A percentile compares a stretch with the other conserved stretches of the same genome.
Conservation (phyloP, 2,113 vertebrate species). For the Terrapene triunguis region DNA sequence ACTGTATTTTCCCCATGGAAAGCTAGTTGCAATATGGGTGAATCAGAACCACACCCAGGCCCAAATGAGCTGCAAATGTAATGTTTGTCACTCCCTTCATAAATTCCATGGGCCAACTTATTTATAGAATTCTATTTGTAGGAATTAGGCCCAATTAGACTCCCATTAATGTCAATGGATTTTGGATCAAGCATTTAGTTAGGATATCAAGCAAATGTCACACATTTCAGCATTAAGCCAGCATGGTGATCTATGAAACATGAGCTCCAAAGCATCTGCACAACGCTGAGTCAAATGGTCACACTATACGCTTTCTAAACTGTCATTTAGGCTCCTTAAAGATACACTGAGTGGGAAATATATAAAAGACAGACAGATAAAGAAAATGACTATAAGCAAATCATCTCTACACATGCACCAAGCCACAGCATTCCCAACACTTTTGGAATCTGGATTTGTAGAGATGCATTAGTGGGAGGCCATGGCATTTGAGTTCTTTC, state of each 20-base stretch:
- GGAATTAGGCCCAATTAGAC: neutral
- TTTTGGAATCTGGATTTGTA: conserved; percentile 35
- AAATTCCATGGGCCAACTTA: conserved; percentile 54
- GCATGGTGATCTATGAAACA: conserved; percentile 76
- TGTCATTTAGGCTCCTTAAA: conserved; percentile 69
- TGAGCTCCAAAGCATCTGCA: conserved; percentile 72
- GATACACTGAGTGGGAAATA: conserved; percentile 38
- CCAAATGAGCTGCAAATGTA: conserved; percentile 17
- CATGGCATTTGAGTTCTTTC: neutral
- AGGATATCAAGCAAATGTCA: conserved; percentile 75
- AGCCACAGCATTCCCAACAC: conserved; percentile 1
- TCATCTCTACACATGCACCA: conserved; percentile 1
- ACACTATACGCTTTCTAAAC: conserved; percentile 55
- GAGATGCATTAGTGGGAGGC: conserved; percentile 21
- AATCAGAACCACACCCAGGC: conserved; percentile 23
- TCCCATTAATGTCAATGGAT: neutral
- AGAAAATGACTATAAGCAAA: neutral
- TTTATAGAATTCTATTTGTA: conserved; percentile 67
- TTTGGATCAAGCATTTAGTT: conserved; percentile 39
- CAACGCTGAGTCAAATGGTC: conserved; percentile 47
- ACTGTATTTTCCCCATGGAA: neutral
- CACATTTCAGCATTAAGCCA: conserved; percentile 72
- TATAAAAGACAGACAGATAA: neutral
- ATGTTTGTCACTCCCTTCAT: conserved; percentile 55
- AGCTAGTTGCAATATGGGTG: neutral